Evolutionary conservation across 1,140 invertebrate species (phyloP).

Genomic region (Nephila pilipes): DNA sequence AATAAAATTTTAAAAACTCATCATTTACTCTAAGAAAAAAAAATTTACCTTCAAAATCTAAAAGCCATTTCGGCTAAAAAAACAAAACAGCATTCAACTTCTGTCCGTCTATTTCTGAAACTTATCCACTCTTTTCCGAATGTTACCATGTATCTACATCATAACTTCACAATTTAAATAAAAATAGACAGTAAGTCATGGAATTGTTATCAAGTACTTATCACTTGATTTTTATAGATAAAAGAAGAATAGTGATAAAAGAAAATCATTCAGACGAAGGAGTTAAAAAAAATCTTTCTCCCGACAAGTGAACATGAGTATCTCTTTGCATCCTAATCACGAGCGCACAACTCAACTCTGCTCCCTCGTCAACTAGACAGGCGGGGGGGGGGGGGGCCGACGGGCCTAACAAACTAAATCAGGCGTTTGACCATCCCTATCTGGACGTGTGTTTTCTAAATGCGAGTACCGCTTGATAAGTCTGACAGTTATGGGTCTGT

Average conservation of each 20-base stretch:
- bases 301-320: not conserved
- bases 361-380: slow-evolving; percentile 18
- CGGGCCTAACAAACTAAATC: not conserved
- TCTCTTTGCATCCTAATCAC: slow-evolving; percentile 28
- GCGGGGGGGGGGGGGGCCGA: not conserved
- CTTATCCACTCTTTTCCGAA: too few species aligned
- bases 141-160: not conserved
- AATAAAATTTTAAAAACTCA: too few species aligned
- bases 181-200: not conserved
- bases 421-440: slow-evolving; percentile 39
- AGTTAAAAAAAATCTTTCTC: not conserved
- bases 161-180: not conserved
- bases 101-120: too few species aligned
- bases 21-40: too few species aligned
- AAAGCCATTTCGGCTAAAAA: too few species aligned
- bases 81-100: too few species aligned
- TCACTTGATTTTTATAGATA: slow-evolving; percentile 5
- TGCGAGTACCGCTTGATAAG: slow-evolving; percentile 50
- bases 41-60: too few species aligned
- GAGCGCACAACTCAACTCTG: slow-evolving; percentile 5
- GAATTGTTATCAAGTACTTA: not conserved
- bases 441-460: slow-evolving; percentile 41
- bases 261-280: not conserved
- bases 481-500: slow-evolving; percentile 61
- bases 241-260: not conserved